Evolutionary conservation across 2,113 vertebrate genomes (phyloP).

Genomic region (Albula goreensis): DNA sequence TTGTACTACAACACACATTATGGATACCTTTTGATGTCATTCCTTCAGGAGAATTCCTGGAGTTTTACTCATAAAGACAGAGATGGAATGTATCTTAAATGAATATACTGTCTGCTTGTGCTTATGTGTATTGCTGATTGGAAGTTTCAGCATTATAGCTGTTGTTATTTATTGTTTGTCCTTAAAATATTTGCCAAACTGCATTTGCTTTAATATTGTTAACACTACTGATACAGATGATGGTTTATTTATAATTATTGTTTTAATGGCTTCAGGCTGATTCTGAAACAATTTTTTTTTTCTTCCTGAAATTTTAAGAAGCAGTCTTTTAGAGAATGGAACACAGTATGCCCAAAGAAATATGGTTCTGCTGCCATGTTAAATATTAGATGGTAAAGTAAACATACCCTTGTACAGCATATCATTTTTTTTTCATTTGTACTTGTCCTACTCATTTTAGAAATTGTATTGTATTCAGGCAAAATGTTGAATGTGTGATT

Average conservation of each 20-base stretch:
- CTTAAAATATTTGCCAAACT: not conserved
- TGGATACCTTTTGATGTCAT: slow-evolving; percentile 76
- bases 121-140: not conserved
- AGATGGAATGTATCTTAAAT: slow-evolving; percentile 67
- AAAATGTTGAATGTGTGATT: no score
- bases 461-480: no score
- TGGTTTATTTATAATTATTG: not conserved
- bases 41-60: slow-evolving; percentile 72
- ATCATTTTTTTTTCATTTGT: not conserved
- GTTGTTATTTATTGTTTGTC: not conserved
- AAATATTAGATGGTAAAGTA: not conserved
- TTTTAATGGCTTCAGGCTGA: not conserved
- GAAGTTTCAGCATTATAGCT: not conserved
- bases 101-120: not conserved
- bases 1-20: slow-evolving; percentile 69
- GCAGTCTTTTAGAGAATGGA: not conserved
- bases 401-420: not conserved
- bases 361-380: no score
- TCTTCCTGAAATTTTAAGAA: slow-evolving; percentile 9
- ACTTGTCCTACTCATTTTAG: no score
- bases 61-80: slow-evolving; percentile 71
- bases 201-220: not conserved
- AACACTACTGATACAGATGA: not conserved
- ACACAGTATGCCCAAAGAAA: not conserved
- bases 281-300: not conserved